These are phyloP conservation scores for Chloebia gouldiae DNA, from an alignment of 2,113 vertebrate species.

Conservation along the genomic window DNA sequence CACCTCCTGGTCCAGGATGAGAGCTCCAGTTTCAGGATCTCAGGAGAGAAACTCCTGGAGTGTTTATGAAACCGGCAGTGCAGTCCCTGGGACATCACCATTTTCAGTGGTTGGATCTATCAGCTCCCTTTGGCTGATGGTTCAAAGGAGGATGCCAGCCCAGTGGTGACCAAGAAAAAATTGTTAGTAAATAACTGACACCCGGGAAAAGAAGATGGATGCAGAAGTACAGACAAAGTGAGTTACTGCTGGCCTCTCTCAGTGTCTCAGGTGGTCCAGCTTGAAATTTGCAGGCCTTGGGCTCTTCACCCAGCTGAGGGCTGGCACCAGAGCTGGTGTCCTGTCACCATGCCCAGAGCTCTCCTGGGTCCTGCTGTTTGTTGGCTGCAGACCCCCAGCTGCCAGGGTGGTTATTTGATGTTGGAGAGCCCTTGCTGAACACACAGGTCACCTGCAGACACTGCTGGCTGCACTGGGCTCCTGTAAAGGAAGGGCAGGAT, in stretches of 20 bases:
- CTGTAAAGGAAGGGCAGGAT: background rate
- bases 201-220: background rate
- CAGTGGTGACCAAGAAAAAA: background rate
- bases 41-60: background rate
- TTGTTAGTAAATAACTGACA: background rate
- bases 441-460: background rate
- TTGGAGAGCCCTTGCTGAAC: background rate
- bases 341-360: background rate
- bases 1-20: background rate
- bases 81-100: background rate
- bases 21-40: background rate
- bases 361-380: background rate
- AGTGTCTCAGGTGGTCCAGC: background rate
- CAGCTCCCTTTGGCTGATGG: background rate
- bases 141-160: background rate
- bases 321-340: background rate
- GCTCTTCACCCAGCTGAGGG: background rate
- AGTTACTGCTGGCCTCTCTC: background rate
- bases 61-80: background rate
- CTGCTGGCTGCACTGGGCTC: background rate
- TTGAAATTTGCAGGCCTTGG: background rate
- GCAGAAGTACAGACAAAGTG: background rate
- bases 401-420: background rate
- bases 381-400: background rate
- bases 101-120: background rate